Conservation (phyloP, 2,888 invertebrate genomes). For the Drosophila sordidula region DNA sequence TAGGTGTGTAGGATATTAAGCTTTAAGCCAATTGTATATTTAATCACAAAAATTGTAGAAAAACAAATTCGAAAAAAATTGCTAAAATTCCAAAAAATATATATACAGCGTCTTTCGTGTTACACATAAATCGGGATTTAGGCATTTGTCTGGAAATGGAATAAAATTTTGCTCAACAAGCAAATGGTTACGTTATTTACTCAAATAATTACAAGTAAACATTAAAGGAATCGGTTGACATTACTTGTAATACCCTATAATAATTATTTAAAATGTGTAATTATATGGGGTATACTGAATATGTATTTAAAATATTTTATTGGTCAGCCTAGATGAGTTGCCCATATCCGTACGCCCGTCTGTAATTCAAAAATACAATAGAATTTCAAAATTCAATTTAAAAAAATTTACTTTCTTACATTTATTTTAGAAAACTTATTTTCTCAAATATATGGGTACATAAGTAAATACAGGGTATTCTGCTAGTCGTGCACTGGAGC, state of each 20-base stretch:
- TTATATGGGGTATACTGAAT: no score
- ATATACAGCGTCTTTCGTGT: constrained; percentile 17
- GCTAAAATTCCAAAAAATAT: constrained; percentile 47
- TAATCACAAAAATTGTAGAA: constrained; percentile 53
- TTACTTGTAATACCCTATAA: no score
- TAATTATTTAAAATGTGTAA: no score
- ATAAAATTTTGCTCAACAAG: constrained; percentile 17
- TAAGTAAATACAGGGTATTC: neutral
- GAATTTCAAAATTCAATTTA: no score
- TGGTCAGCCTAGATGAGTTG: no score
- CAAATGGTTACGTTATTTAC: neutral
- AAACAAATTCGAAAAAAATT: constrained; percentile 45
- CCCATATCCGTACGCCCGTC: no score
- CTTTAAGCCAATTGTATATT: constrained; percentile 61
- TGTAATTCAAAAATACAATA: no score
- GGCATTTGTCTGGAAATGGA: constrained; percentile 25
- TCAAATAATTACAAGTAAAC: neutral
- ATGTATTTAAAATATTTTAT: no score
- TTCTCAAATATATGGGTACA: no score
- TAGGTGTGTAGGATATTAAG: constrained; percentile 71
- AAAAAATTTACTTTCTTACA: no score
- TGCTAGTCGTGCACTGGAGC: neutral
- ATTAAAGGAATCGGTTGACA: neutral
- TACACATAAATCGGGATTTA: constrained; percentile 12
- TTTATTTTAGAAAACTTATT: no score